A percentile compares a stretch with the other conserved stretches of the same genome.
Conservation (phyloP, 2,113 vertebrate genomes). For the Baryphthengus martii region DNA sequence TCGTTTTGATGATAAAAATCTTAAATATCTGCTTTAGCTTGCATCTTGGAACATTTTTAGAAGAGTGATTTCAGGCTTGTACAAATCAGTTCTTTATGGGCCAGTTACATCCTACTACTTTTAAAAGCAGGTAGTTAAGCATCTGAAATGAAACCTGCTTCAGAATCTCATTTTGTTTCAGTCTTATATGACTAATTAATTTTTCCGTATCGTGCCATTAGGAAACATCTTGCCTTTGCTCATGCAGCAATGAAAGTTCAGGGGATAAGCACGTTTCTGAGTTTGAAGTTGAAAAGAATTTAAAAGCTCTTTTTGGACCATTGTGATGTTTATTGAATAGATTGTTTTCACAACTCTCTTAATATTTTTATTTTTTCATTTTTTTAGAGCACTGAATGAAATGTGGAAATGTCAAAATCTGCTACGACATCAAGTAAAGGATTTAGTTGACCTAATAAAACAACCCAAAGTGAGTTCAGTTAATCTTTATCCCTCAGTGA, state of each 20-base stretch:
- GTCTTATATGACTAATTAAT: not conserved
- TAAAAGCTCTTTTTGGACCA: not conserved
- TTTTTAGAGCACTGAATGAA: constrained; percentile 92
- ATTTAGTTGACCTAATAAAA: constrained; percentile 94
- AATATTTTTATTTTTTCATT: not conserved
- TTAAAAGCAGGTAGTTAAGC: not conserved
- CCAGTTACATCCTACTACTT: not conserved
- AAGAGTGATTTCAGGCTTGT: not conserved
- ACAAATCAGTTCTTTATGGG: not conserved
- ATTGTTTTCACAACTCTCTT: not conserved
- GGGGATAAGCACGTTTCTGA: not conserved
- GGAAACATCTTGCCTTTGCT: not conserved
- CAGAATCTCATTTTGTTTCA: not conserved
- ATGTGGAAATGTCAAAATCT: constrained; percentile 99
- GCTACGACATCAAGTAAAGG: constrained; percentile 92
- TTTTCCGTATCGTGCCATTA: not conserved
- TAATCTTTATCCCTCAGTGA: not conserved
- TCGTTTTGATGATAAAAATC: constrained; percentile 25
- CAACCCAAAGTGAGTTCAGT: constrained; percentile 88
- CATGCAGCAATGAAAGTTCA: not conserved
- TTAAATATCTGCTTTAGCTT: not conserved
- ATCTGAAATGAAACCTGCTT: not conserved
- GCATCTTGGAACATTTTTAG: not conserved
- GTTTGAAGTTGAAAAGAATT: not conserved
- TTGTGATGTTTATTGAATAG: not conserved